Base-by-base conservation (phyloP, 1,140 invertebrate species). In the Zaprionus taronus region DNA sequence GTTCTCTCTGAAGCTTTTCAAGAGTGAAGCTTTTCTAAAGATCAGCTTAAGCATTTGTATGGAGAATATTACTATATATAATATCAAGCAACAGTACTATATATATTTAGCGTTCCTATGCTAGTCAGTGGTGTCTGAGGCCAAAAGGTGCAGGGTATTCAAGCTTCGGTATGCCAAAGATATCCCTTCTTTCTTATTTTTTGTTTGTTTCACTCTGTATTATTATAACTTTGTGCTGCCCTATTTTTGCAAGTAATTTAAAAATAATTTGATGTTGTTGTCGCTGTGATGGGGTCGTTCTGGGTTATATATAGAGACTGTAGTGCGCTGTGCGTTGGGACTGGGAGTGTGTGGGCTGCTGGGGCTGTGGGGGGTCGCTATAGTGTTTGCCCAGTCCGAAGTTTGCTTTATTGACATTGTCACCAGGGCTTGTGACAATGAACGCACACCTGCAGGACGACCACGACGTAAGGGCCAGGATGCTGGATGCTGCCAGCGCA, bases 321-420 rank as follows among this genome's bases (percentile, higher is more conserved):
- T 22, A 24, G 49, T 55, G 22, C 51, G 36, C 22, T 62, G 58
- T 12, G 22, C 28, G 34, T 9, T 31, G 41, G 57, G 64, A 5
- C 34, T 26, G 38, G 38, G 36, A 11, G 53, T 61, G 31, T 34
- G 31, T 66, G 68, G 44, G 38, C 6, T 53, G n/a, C n/a, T 24
- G 20, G 36, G 34, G 38, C n/a, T 41, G 15, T 14, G 57, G 28
- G 28, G 28, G 28, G 28, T 31, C 28, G 28, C 28, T 31, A 7
- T 47, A 44, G 51, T 66, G 61, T 57, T 67, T 75, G 49, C 34
- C 26, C 31, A 68, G 44, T 70, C 69, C 74, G 72, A 80, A 83
- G 80, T 80, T 87, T 86, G 83, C 83, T 86, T 86, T 86, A 86
- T 86, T 86, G 80, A 87, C 83, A 86, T 87, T 87, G 80, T 83